A percentile compares a stretch with the other conserved stretches of the same genome.
These are phyloP conservation scores for Steinernema feltiae DNA, from an alignment of 1,140 invertebrate species.

Conservation along the genomic window DNA sequence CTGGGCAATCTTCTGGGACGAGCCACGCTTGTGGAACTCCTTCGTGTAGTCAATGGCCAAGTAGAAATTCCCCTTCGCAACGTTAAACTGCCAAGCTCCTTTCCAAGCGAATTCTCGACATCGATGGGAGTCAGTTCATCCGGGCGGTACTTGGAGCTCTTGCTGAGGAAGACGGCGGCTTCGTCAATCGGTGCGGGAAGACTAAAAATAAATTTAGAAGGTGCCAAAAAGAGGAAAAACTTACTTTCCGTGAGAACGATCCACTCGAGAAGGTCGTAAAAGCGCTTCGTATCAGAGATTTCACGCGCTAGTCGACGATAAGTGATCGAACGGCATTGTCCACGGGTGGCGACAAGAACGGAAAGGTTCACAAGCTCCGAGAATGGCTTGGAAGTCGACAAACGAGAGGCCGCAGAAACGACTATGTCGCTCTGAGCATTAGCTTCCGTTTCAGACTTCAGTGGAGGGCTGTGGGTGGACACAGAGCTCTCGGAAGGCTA, in stretches of 20 bases:
- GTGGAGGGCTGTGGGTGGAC: not conserved
- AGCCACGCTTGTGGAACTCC: not conserved
- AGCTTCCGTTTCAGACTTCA: not conserved
- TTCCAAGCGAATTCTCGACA: not conserved
- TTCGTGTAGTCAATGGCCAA: not conserved
- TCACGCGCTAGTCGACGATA: not conserved
- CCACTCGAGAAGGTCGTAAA: slow-evolving; percentile 6
- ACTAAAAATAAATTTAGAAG: not conserved
- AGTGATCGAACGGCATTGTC: not conserved
- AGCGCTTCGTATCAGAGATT: not conserved
- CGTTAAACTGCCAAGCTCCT: not conserved
- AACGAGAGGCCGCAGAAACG: not conserved
- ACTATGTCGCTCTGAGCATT: not conserved
- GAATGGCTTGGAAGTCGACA: not conserved
- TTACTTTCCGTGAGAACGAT: not conserved
- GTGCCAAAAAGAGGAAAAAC: not conserved
- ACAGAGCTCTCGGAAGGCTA: not conserved
- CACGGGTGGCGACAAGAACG: not conserved
- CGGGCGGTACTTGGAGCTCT: not conserved
- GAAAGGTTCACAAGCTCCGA: not conserved
- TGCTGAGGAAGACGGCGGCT: not conserved
- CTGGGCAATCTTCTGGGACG: not conserved
- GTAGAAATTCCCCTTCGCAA: not conserved
- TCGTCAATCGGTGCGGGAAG: not conserved
- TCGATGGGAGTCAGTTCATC: not conserved